Evolutionary conservation across 2,113 vertebrate genomes (phyloP), one percentile per base, ranked within the genome.

Genomic region (Urocynchramus pylzowi): DNA sequence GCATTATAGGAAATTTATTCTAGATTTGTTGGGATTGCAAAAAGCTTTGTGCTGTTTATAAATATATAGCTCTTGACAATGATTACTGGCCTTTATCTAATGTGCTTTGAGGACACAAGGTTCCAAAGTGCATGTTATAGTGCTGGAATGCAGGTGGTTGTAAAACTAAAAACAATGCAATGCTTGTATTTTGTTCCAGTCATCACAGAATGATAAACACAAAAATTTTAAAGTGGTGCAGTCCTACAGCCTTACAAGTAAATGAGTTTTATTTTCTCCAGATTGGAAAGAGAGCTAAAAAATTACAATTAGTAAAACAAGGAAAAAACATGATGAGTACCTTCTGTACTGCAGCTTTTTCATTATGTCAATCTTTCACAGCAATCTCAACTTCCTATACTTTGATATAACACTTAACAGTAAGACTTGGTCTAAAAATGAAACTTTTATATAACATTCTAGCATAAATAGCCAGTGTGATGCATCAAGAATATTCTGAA

Each of bases 1-100:
- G 90, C 76, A 89, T 68, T 86, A 94, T 81, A 88, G 93, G 74
- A 97, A 96, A 90, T 92, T 94, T 93, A 94, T 71, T 94, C 77
- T 87, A 96, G 49, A 95, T 95, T 87, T 92, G 31, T 77, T 82
- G 28, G 80, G 85, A 74, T 92, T 92, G 68, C 31, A 45, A 63
- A 94, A 92, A 93, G 92, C 53, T 90, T 97, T 89, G 74, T 81
- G 28, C 30, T 87, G 42, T 95, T 96, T 92, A 78, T 84, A 92
- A 23, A 54, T 57, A 95, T 68, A 92, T 91, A 85, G 19, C 19
- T 77, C 69, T 78, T 95, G 87, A 92, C 42, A 93, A 77, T 65
- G 75, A 85, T 92, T 95, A 76, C 76, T 96, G 74, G 54, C 24
- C 63, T 93, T 93, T 87, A 80, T 75, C 49, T 87, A 83, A 57